Evolutionary conservation across 1,140 invertebrate species (phyloP), one percentile per base, ranked within the genome.

Genomic region (Homarus americanus): DNA sequence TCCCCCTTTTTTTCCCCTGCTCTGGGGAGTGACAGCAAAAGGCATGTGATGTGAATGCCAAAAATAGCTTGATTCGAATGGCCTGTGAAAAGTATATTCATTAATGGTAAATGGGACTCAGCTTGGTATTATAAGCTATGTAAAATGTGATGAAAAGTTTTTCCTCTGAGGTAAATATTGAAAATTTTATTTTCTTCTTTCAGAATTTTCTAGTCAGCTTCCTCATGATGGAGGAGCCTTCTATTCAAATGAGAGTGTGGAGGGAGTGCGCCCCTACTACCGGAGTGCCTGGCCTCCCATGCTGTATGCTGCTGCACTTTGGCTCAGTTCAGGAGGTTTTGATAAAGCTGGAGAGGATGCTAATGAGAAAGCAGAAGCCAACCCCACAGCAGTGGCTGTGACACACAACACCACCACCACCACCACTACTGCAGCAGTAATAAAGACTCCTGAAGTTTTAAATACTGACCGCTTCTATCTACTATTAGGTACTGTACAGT

Each of bases 201-300:
- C 93, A 96, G 98, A 99, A 95, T 99, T 98, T 94, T 96, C 97
- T 7, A 98, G 97, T 92, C 98, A 99, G 94, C 95, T 99, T 79
- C 98, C 98, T 0, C 97, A 98, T 93, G 98, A 99, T 93, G 97
- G 98, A 72, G 98, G 99, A 24, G 97, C 98, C 3, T 99, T 99
- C 94, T 99, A 99, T 94, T 98, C 98, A 2, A 97, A 97, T 66
- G 99, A 99, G 93, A 99, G 98, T 0, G 98, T 98, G 93, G 98
- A 99, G 93, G 97, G 96, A 28, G 98, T 98, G 9, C 96, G 98
- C 89, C 96, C 96, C 36, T 98, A 99, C 94, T 99, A 99, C 94
- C 95, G 96, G 66, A 96, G 96, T 92, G 97, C 97, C 5, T 99
- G 99, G 99, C 97, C 99, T 1, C 97, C 98, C 3, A 97, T 99